phyloP scores from a whole-genome alignment of 2,797 vertebrate species.

The Emydoidea blandingii region DNA sequence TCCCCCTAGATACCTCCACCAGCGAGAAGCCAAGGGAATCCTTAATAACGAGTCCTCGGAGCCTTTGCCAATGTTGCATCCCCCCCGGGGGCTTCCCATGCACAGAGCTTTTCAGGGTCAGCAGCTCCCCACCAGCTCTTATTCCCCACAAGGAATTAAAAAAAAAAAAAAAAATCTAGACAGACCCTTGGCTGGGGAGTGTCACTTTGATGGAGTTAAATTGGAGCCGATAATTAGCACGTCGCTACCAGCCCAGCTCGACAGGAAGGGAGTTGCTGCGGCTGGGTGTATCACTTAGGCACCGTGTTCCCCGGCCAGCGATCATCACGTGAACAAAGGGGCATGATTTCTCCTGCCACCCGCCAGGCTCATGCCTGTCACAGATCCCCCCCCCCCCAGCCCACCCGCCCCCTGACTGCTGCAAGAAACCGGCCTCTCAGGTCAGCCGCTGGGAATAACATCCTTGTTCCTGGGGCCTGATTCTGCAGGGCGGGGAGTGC shows the following conservation, averaged over 20 bases:
- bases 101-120: not conserved
- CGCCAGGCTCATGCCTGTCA: not conserved
- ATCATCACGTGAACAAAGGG: not conserved
- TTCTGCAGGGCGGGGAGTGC: no score
- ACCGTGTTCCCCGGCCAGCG: not conserved
- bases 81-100: accelerated
- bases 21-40: not conserved
- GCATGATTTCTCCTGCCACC: not conserved
- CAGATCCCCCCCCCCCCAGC: not conserved
- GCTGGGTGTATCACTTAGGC: no score
- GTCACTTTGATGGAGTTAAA: not conserved
- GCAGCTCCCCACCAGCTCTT: not conserved
- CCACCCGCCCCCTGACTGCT: accelerated
- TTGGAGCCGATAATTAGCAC: conserved; percentile 31
- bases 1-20: not conserved
- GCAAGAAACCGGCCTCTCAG: no score
- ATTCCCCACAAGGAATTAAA: not conserved
- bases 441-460: no score
- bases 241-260: not conserved
- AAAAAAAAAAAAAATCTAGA: not conserved
- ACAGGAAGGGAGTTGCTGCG: not conserved
- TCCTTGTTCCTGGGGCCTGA: no score
- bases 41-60: not conserved
- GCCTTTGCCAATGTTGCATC: accelerated
- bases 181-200: not conserved